phyloP scores from a whole-genome alignment of 2,797 vertebrate genomes.

The Remorina albescens region DNA sequence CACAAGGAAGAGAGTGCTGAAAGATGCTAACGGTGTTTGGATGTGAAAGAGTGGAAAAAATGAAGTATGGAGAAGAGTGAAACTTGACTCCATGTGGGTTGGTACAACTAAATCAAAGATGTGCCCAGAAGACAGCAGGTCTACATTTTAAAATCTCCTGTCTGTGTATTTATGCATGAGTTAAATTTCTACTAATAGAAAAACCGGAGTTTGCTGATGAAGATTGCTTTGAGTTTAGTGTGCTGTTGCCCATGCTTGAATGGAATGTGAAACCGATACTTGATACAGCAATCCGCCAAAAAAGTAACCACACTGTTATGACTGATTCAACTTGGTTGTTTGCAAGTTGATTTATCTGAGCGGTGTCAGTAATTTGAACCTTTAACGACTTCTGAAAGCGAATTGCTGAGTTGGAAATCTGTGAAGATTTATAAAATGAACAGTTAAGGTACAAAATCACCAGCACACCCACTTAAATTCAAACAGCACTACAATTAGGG shows the following conservation, averaged over 20 bases:
- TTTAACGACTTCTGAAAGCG: neutral
- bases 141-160: neutral
- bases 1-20: conserved; percentile 44
- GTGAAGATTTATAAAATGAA: conserved; percentile 26
- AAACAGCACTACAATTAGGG: neutral
- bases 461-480: conserved; percentile 1
- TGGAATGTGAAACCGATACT: conserved; percentile 55
- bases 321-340: conserved; percentile 24
- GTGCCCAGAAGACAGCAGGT: neutral
- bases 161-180: neutral
- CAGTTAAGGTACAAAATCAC: conserved; percentile 5
- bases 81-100: conserved; percentile 5
- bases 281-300: conserved; percentile 34
- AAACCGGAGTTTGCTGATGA: conserved; percentile 9
- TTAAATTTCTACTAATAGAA: conserved; percentile 21
- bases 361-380: conserved; percentile 27
- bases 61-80: conserved; percentile 11
- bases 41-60: conserved; percentile 29
- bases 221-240: conserved; percentile 11
- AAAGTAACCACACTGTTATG: conserved; percentile 23
- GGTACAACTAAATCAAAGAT: conserved; percentile 14
- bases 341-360: conserved; percentile 36
- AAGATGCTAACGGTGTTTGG: conserved; percentile 35
- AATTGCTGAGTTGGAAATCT: conserved; percentile 31
- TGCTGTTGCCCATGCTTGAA: conserved; percentile 37